These are phyloP conservation scores for Jaculus jaculus DNA, from an alignment of 2,113 vertebrate genomes.

Conservation along the genomic window DNA sequence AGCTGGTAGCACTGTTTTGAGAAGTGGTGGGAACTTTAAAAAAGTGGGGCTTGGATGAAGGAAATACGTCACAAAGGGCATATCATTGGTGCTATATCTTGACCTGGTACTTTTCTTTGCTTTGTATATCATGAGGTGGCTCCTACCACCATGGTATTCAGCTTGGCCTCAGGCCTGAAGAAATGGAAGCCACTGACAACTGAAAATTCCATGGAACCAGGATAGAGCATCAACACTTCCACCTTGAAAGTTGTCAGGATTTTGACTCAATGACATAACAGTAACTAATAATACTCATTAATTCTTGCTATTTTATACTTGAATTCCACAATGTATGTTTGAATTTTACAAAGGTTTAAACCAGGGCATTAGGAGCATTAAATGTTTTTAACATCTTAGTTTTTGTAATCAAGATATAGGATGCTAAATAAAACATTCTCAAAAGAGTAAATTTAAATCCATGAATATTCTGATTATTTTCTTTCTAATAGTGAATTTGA, in stretches of 20 bases:
- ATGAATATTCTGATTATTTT: conserved; percentile 35
- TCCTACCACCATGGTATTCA: not conserved
- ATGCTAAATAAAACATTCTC: conserved; percentile 44
- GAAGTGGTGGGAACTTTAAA: not conserved
- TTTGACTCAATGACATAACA: not conserved
- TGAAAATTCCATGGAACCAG: not conserved
- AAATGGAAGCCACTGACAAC: not conserved
- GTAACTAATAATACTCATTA: not conserved
- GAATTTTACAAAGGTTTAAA: conserved; percentile 18
- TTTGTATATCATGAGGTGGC: not conserved
- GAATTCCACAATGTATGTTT: not conserved
- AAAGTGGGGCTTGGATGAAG: not conserved
- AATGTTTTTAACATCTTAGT: conserved; percentile 3
- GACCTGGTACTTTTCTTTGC: not conserved
- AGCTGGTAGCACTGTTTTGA: not conserved
- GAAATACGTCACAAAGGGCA: not conserved
- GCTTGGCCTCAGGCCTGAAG: not conserved
- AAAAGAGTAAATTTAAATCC: conserved; percentile 43
- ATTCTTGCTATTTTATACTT: not conserved
- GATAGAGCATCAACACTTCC: not conserved
- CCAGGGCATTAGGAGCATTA: not conserved
- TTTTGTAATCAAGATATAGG: conserved; percentile 13
- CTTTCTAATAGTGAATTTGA: not conserved
- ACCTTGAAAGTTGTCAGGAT: not conserved
- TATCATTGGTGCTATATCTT: not conserved